Evolutionary conservation across 1,140 invertebrate species (phyloP).

Genomic region (Drosophila parabipectinata): DNA sequence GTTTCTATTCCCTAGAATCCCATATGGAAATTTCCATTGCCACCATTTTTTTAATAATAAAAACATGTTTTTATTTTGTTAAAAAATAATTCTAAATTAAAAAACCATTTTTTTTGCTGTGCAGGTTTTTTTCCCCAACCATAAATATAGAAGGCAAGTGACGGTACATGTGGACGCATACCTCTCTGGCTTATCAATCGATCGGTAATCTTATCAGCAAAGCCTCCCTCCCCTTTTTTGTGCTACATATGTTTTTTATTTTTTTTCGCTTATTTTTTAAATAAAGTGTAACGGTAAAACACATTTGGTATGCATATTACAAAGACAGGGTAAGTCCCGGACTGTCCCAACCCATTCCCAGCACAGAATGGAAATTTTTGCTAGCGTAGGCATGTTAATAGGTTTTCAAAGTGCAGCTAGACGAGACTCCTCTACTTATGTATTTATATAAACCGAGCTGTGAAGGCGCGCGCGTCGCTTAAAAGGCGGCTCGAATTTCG

Average conservation of each 20-base stretch:
- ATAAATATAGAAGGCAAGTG: constrained; percentile 18
- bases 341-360: constrained; percentile 7
- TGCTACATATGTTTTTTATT: constrained; percentile 4
- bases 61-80: constrained; percentile 14
- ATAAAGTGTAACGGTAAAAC: constrained; percentile 49
- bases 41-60: background rate
- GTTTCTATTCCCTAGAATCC: background rate
- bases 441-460: constrained; percentile 23
- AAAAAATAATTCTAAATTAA: background rate
- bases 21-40: constrained; percentile 30
- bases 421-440: constrained; percentile 8
- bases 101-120: background rate
- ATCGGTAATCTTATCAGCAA: constrained; percentile 32
- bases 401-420: constrained; percentile 44
- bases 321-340: constrained; percentile 23
- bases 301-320: constrained; percentile 36
- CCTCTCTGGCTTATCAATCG: constrained; percentile 40
- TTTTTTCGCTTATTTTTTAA: constrained; percentile 32
- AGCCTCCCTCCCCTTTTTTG: constrained; percentile 13
- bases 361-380: constrained; percentile 56
- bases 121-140: constrained; percentile 18
- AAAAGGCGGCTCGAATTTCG: constrained; percentile 58
- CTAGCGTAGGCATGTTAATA: constrained; percentile 60
- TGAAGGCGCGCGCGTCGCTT: constrained; percentile 52
- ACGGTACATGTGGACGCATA: constrained; percentile 2